Evolutionary conservation across 2,888 invertebrate species (phyloP).

Genomic region (Scaptomyza cyrtandrae): DNA sequence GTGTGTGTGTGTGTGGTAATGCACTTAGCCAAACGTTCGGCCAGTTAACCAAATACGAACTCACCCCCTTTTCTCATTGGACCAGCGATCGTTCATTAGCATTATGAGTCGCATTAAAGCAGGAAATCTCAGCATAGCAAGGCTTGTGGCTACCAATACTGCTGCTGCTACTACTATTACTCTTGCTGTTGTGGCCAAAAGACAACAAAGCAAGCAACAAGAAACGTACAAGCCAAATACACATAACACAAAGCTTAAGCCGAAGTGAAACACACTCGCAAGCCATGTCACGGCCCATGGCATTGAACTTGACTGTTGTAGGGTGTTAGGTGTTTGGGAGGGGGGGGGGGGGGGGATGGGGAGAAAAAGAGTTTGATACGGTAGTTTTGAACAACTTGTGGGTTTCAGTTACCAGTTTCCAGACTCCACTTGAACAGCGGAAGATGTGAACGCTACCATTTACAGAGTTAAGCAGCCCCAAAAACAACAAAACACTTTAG

Average conservation of each 20-base stretch:
- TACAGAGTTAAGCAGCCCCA: conserved; percentile 20
- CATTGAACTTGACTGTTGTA: conserved; percentile 65
- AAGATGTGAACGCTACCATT: conserved; percentile 41
- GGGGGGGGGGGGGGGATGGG: neutral
- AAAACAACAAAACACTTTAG: neutral
- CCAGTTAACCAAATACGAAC: conserved; percentile 15
- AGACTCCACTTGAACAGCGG: conserved; percentile 22
- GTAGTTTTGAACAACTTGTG: neutral
- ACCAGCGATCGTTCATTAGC: conserved; percentile 26
- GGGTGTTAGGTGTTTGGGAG: neutral
- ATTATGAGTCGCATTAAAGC: conserved; percentile 29
- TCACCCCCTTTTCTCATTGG: neutral
- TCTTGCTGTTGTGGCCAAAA: conserved; percentile 18
- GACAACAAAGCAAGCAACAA: conserved; percentile 23
- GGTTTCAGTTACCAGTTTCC: conserved; percentile 19
- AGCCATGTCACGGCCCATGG: conserved; percentile 63
- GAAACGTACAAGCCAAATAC: too few species aligned
- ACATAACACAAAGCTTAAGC: conserved; percentile 14
- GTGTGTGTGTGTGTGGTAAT: conserved; percentile 27
- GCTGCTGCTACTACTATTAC: neutral
- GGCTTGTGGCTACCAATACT: neutral
- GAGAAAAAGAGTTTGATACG: neutral
- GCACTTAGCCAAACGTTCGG: conserved; percentile 26
- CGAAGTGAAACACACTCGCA: conserved; percentile 3
- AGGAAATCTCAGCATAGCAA: conserved; percentile 47